Conservation (phyloP, 2,888 invertebrate species). For the Anagyrus pseudococci region DNA sequence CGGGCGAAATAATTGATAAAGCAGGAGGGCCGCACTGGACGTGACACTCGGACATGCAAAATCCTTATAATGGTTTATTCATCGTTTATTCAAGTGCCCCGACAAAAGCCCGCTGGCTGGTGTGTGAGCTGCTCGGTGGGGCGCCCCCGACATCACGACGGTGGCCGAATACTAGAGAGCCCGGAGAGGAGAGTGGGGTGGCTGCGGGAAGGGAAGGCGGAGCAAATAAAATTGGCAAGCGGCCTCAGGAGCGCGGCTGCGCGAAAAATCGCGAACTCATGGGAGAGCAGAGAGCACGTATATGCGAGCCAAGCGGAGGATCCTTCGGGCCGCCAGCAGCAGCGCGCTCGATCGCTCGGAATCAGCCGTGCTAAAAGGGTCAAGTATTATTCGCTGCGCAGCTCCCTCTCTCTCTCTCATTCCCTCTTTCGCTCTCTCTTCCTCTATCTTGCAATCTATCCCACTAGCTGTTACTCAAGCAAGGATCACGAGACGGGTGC, state of each 20-base stretch:
- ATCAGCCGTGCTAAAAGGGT: conserved; percentile 22
- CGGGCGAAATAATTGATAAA: conserved; percentile 8
- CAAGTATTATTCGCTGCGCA: conserved; percentile 16
- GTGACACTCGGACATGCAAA: conserved; percentile 6
- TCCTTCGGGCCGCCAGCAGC: too few species aligned
- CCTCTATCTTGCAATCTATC: too few species aligned
- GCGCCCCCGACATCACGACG: neutral
- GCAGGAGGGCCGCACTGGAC: neutral
- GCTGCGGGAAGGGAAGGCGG: neutral
- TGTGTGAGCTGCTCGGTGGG: too few species aligned
- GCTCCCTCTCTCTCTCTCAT: neutral
- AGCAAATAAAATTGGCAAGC: neutral
- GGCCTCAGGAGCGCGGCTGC: neutral
- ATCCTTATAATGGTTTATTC: conserved; percentile 13
- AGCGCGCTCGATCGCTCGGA: neutral
- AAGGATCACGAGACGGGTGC: neutral
- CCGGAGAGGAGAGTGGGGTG: neutral
- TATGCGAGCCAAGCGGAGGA: too few species aligned
- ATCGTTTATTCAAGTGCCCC: conserved; percentile 5
- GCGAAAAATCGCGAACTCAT: neutral
- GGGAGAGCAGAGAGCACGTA: too few species aligned
- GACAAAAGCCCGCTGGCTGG: neutral
- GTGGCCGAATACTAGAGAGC: neutral
- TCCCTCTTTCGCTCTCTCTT: neutral
- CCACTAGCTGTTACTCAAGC: neutral